These are phyloP conservation scores for Rhyacophila evoluta DNA, from an alignment of 2,888 invertebrate genomes.

Conservation along the genomic window DNA sequence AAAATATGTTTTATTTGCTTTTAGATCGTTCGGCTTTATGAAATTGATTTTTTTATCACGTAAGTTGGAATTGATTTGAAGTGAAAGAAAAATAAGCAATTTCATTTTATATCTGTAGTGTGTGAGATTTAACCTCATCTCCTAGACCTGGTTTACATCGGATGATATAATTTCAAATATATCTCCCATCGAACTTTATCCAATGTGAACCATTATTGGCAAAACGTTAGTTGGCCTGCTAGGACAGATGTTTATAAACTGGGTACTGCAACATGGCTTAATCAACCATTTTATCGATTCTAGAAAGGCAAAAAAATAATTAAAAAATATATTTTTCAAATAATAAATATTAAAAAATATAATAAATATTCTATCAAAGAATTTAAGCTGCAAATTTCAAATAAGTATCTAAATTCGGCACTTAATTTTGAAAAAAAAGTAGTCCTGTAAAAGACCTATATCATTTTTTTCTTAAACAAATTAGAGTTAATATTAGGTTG, in stretches of 20 bases:
- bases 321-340: no score
- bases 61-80: background rate
- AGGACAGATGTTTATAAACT: background rate
- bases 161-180: slow-evolving; percentile 17
- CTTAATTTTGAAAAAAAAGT: no score
- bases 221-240: background rate
- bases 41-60: background rate
- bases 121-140: background rate
- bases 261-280: background rate
- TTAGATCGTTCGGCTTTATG: background rate
- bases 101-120: background rate
- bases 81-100: background rate
- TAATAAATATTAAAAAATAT: no score
- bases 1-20: no score
- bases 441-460: no score
- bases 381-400: no score
- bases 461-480: no score
- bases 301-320: no score
- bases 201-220: background rate
- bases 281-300: background rate
- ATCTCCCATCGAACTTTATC: background rate
- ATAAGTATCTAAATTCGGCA: no score
- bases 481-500: no score
- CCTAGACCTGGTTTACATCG: background rate
- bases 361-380: no score